Evolutionary conservation across 92 coral and sea anemone genomes (phyloP).

Genomic region (Zoanthus solanderi): DNA sequence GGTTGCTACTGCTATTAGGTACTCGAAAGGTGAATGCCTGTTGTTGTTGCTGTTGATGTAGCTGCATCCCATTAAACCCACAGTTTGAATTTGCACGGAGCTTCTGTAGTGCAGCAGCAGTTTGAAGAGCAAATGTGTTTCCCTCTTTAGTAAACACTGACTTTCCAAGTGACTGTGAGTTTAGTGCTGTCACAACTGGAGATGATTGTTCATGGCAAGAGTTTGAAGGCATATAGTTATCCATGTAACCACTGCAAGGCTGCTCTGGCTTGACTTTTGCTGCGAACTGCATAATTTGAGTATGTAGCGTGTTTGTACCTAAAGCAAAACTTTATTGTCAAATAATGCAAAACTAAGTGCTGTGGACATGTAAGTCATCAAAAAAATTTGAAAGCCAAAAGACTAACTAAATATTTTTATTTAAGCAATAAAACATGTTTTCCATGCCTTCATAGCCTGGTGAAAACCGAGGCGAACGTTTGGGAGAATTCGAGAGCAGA

Average conservation of each 20-base stretch:
- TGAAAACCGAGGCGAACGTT: too few relatives aligned
- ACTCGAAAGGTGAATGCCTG: slow-evolving; percentile 78
- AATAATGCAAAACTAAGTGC: too few relatives aligned
- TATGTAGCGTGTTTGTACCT: slow-evolving; percentile 76
- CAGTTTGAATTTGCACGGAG: slow-evolving; percentile 61
- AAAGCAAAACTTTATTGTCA: neutral
- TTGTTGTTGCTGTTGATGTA: slow-evolving; percentile 75
- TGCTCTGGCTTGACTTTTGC: slow-evolving; percentile 92
- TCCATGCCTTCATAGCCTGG: too few relatives aligned
- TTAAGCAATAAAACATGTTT: too few relatives aligned
- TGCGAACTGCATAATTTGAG: slow-evolving; percentile 79
- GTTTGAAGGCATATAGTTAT: slow-evolving; percentile 69
- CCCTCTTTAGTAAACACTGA: slow-evolving; percentile 64
- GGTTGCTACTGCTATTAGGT: slow-evolving; percentile 53
- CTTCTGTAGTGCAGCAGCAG: slow-evolving; percentile 74
- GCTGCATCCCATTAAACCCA: slow-evolving; percentile 70
- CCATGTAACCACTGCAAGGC: slow-evolving; percentile 81
- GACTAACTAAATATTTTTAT: too few relatives aligned
- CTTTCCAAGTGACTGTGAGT: slow-evolving; percentile 61
- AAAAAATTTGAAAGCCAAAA: too few relatives aligned
- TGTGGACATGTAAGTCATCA: too few relatives aligned
- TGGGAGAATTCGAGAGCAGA: too few relatives aligned
- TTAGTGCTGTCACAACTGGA: slow-evolving; percentile 77
- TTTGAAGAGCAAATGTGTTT: slow-evolving; percentile 71
- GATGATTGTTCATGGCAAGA: slow-evolving; percentile 81